A percentile compares a stretch with the other conserved stretches of the same genome.
Conservation (phyloP, 2,113 vertebrate species). For the Nannobrachium achirus region DNA sequence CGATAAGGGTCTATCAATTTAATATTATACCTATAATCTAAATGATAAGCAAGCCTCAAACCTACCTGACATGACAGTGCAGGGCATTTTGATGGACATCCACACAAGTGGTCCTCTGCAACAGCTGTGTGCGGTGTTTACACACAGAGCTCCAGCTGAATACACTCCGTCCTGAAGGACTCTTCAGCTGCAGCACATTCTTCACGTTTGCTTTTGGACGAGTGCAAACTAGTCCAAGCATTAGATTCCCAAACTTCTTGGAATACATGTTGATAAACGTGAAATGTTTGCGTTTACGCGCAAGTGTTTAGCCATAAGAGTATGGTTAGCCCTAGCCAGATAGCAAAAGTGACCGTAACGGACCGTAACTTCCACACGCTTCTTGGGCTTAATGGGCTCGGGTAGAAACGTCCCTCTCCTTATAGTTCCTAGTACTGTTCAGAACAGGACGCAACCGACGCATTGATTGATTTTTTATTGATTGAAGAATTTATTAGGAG, state of each 20-base stretch:
- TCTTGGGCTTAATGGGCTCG: conserved; percentile 10
- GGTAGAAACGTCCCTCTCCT: conserved; percentile 41
- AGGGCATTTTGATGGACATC: neutral
- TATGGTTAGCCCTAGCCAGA: no score
- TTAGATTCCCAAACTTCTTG: conserved; percentile 28
- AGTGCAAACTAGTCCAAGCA: conserved; percentile 32
- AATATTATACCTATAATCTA: neutral
- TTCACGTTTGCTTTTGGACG: neutral
- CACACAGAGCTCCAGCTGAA: conserved; percentile 56
- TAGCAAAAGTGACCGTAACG: conserved; percentile 23
- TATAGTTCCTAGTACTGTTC: conserved; percentile 41
- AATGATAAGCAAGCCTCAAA: no score
- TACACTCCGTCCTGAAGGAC: conserved; percentile 4
- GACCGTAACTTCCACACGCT: accelerated
- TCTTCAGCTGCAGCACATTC: neutral
- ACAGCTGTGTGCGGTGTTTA: conserved; percentile 49
- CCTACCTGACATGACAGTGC: conserved; percentile 18
- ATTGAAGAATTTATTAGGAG: no score
- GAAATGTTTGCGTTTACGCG: neutral
- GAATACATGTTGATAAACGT: conserved; percentile 41
- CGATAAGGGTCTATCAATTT: neutral
- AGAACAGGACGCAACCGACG: no score
- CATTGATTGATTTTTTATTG: no score
- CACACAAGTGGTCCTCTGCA: conserved; percentile 15
- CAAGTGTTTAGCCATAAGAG: no score